A percentile compares a stretch with the other conserved stretches of the same genome.
These are phyloP conservation scores for Belonocnema kinseyi DNA, from an alignment of 1,140 invertebrate genomes.

Conservation along the genomic window DNA sequence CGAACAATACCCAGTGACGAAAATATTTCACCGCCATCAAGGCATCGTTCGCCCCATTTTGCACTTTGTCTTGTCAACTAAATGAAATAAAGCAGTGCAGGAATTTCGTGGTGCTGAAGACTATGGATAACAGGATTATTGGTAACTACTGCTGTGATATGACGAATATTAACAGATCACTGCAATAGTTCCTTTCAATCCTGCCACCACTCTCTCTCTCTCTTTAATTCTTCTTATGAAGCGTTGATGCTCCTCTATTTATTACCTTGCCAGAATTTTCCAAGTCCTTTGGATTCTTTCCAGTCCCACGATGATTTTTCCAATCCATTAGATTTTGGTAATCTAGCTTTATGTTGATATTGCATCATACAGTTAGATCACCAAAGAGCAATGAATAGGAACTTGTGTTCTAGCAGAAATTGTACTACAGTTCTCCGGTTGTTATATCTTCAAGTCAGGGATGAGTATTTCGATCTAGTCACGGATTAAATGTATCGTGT, in stretches of 20 bases:
- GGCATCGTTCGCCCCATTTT: conserved; percentile 74
- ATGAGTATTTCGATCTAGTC: conserved; percentile 78
- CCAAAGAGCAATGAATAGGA: conserved; percentile 76
- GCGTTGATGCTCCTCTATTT: conserved; percentile 14
- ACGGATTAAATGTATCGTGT: conserved; percentile 63
- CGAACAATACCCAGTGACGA: conserved; percentile 81
- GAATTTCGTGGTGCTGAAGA: conserved; percentile 39
- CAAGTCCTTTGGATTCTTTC: not conserved
- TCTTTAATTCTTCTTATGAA: conserved; percentile 26
- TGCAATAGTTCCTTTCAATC: conserved; percentile 74
- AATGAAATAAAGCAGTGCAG: not conserved
- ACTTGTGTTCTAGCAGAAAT: not conserved
- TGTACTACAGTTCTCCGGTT: not conserved
- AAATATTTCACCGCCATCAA: conserved; percentile 65
- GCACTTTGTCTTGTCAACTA: conserved; percentile 44
- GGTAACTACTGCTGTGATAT: conserved; percentile 79
- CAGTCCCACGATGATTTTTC: conserved; percentile 53
- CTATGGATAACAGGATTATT: conserved; percentile 59
- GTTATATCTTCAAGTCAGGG: conserved; percentile 43
- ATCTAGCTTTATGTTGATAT: conserved; percentile 80
- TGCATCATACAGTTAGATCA: conserved; percentile 79
- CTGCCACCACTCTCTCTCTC: conserved; percentile 39
- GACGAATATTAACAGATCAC: conserved; percentile 71
- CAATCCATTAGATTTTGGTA: conserved; percentile 75
- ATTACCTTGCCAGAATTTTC: not conserved